Percentiles rank a stretch among this genome's conserved stretches.
These are phyloP conservation scores for Etheostoma cragini DNA, from an alignment of 2,113 vertebrate genomes.

Conservation along the genomic window DNA sequence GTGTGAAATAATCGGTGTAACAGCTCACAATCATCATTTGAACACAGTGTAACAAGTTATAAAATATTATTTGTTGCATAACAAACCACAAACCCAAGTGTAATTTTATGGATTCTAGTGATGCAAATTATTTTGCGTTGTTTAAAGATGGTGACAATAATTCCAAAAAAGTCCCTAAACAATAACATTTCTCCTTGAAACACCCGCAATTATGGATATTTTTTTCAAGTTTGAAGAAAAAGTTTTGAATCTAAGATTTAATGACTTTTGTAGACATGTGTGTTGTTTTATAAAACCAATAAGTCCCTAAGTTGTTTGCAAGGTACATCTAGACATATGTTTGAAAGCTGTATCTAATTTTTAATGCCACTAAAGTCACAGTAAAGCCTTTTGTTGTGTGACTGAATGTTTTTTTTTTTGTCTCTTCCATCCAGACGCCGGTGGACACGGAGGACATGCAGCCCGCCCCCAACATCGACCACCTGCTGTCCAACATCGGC, in stretches of 20 bases:
- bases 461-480: slow-evolving; percentile 96
- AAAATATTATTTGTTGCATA: not conserved
- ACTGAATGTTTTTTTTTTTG: not conserved
- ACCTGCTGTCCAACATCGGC: slow-evolving; percentile 97
- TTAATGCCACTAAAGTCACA: not conserved
- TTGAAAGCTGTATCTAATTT: no score
- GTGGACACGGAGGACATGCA: slow-evolving; percentile 94
- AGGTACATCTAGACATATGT: not conserved
- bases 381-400: not conserved
- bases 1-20: not conserved
- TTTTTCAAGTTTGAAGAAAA: not conserved
- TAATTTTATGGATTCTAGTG: not conserved
- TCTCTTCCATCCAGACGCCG: slow-evolving; percentile 85
- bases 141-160: not conserved
- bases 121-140: not conserved
- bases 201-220: not conserved
- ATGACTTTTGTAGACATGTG: not conserved
- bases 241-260: no score
- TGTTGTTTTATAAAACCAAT: slow-evolving; percentile 4
- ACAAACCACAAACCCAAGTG: not conserved
- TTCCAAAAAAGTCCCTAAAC: not conserved
- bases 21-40: not conserved
- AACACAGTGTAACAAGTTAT: not conserved
- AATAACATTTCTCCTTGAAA: not conserved
- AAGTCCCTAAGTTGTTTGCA: not conserved